phyloP scores from a whole-genome alignment of 1,140 invertebrate species.

The Asobara japonica region DNA sequence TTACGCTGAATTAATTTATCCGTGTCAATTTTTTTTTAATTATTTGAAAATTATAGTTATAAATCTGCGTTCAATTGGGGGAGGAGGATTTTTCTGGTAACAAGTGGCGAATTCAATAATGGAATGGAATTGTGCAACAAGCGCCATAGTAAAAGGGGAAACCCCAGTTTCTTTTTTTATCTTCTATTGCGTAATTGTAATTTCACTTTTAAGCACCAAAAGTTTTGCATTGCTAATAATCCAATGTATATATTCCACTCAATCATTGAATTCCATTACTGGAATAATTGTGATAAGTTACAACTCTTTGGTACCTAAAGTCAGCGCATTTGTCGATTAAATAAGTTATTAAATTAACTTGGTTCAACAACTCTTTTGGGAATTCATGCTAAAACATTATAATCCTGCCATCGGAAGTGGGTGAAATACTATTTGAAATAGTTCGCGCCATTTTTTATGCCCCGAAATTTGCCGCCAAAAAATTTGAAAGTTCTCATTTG shows the following conservation, averaged over 20 bases:
- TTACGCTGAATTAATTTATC: not conserved
- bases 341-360: conserved; percentile 14
- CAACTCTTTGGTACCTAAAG: not conserved
- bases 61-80: not conserved
- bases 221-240: not conserved
- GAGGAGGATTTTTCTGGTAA: not conserved
- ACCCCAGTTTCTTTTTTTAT: not conserved
- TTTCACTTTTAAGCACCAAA: not conserved
- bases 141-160: not conserved
- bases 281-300: not conserved
- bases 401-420: not conserved
- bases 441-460: too few species aligned
- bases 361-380: not conserved
- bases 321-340: not conserved
- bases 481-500: not conserved
- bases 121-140: not conserved
- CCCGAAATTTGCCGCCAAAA: too few species aligned
- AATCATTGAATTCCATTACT: not conserved
- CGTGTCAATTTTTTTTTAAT: not conserved
- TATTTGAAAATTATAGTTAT: not conserved
- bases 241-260: not conserved
- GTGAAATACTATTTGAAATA: too few species aligned
- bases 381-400: not conserved
- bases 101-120: not conserved
- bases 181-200: not conserved